Base-by-base conservation (phyloP, 2,797 vertebrate genomes). In the Brotula barbata region DNA sequence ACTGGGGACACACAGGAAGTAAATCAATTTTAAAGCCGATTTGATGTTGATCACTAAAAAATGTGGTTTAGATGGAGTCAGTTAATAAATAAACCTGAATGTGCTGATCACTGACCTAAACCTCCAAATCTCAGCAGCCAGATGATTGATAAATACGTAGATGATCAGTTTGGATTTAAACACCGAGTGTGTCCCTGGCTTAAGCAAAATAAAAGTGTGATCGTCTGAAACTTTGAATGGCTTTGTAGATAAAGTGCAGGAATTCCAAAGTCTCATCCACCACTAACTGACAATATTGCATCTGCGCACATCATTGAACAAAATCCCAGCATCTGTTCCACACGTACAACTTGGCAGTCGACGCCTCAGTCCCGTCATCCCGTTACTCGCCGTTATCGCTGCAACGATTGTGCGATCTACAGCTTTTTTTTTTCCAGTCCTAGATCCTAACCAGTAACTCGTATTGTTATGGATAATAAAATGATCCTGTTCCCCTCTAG, bases 161-260 rank as follows among this genome's bases (percentile, higher is more conserved):
- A 4, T 28, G 25, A 4, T 28, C 25, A 4, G 25, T 28, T 28
- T 28, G 3, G 25, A 44, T 54, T 67, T 58, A 10, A 2, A 16
- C 1, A 41, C 40, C 14, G 22, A 45, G 25, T 33, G 17, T 59
- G 45, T 78, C 77, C 75, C 73, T 64, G 67, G 49, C 64, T 57
- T 15, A 11, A 28, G 7, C 55, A 61, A 48, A 44, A 50, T 47
- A 2, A 21, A 15, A 33, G 21, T 50, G 15, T 72, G 60, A 68
- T 43, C 58, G 50, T 42, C 50, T 47, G 51, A 58, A 49, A 60
- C 57, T 58, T 50, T 68, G 77, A 72, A 77, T 49, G 40, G 75
- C 47, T 67, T 74, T 85, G 64, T 75, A 78, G 71, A 85, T 92
- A 90, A 91, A 92, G 90, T 92, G 90, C 90, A 88, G 85, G 77